phyloP scores from a whole-genome alignment of 2,888 invertebrate species.

The Allacma fusca region DNA sequence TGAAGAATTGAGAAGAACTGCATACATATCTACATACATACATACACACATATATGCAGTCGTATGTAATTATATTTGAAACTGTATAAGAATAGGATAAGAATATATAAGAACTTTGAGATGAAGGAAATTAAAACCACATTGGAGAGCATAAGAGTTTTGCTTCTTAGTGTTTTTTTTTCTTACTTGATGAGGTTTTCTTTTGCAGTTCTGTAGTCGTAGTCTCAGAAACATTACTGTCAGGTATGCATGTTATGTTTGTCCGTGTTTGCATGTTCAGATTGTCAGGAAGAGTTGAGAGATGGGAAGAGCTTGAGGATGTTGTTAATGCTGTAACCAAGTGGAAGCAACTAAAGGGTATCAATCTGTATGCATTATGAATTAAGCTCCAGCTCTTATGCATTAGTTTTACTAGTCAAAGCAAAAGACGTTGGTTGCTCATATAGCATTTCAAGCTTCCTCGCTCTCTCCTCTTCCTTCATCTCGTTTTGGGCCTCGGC shows the following conservation, averaged over 20 bases:
- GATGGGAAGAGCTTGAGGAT: background rate
- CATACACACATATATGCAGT: no score
- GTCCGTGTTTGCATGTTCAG: no score
- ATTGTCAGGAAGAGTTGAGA: background rate
- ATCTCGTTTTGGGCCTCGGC: background rate
- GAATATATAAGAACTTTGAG: no score
- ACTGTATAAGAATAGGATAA: no score
- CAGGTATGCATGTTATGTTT: no score
- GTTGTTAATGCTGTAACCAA: background rate
- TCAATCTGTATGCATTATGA: constrained; percentile 9
- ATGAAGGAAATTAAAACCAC: no score
- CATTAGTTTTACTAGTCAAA: background rate
- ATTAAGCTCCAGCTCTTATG: background rate
- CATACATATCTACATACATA: no score
- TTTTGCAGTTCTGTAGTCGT: background rate
- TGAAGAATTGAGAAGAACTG: no score
- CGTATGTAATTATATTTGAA: no score
- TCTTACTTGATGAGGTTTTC: background rate
- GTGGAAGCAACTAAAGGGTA: background rate
- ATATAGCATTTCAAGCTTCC: background rate
- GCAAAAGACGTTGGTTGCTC: background rate
- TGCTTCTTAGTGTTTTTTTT: background rate
- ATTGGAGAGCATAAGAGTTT: background rate
- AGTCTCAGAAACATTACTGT: no score
- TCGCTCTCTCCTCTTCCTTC: background rate